These are phyloP conservation scores for Parascotia fuliginaria DNA, from an alignment of 2,888 invertebrate genomes.

Conservation along the genomic window DNA sequence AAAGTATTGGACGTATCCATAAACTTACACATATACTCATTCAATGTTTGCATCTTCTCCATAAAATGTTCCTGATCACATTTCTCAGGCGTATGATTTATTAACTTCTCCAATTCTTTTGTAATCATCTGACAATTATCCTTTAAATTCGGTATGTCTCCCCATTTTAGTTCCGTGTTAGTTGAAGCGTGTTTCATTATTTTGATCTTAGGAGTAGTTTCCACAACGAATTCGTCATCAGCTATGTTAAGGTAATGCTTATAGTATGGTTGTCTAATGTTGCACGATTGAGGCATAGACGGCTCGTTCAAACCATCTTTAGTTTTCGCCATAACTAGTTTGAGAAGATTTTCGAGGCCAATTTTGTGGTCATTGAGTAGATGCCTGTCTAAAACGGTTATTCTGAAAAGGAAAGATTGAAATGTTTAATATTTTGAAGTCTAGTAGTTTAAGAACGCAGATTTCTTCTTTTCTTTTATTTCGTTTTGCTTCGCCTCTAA, in stretches of 20 bases:
- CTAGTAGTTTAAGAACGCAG: no score
- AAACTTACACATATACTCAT: conserved; percentile 76
- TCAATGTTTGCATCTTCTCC: conserved; percentile 69
- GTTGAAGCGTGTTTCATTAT: conserved; percentile 66
- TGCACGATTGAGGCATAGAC: conserved; percentile 9
- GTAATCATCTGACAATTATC: conserved; percentile 57
- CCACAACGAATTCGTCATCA: conserved; percentile 72
- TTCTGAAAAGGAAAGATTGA: conserved; percentile 51
- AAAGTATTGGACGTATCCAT: conserved; percentile 71
- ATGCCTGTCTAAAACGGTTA: conserved; percentile 76
- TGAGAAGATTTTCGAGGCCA: conserved; percentile 68
- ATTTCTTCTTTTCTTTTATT: no score
- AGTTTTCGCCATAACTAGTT: conserved; percentile 76
- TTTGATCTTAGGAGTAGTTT: conserved; percentile 71
- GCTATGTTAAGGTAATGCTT: conserved; percentile 58
- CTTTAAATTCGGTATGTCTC: conserved; percentile 58
- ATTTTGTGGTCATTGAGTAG: conserved; percentile 75
- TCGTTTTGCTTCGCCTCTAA: no score
- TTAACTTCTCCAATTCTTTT: conserved; percentile 60
- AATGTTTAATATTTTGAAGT: no score
- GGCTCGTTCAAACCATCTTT: conserved; percentile 64
- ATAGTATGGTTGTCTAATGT: conserved; percentile 67
- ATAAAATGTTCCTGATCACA: conserved; percentile 58
- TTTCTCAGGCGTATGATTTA: conserved; percentile 48
- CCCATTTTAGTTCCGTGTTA: conserved; percentile 66